Conservation (phyloP, 2,797 vertebrate genomes). For the Babyrousa celebensis region DNA sequence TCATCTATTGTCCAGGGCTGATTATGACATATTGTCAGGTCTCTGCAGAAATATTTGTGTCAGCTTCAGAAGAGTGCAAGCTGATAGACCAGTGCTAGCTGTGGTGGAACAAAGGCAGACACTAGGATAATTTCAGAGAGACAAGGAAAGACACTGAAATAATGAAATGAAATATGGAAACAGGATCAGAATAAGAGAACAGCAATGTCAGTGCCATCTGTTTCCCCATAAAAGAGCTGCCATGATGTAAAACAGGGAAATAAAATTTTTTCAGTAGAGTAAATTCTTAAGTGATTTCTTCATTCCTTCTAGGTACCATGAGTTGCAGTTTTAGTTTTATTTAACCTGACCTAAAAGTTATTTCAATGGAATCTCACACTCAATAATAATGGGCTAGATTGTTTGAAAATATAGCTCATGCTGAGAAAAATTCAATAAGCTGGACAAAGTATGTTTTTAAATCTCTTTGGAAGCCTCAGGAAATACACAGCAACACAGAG, state of each 20-base stretch:
- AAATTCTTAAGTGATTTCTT: not conserved
- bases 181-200: not conserved
- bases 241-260: not conserved
- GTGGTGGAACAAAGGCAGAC: not conserved
- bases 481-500: not conserved
- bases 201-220: not conserved
- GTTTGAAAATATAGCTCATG: not conserved
- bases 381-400: not conserved
- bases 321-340: conserved; percentile 24
- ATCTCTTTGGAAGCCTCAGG: not conserved
- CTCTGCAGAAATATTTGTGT: not conserved
- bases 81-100: not conserved
- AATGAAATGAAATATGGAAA: not conserved
- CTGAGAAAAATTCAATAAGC: not conserved
- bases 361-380: not conserved
- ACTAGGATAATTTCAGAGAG: not conserved
- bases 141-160: not conserved
- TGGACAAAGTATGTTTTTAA: not conserved
- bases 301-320: not conserved
- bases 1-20: not conserved
- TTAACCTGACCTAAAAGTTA: not conserved
- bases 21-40: not conserved
- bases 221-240: not conserved
- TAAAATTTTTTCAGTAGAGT: not conserved
- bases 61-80: not conserved